A percentile compares a stretch with the other conserved stretches of the same genome.
These are phyloP conservation scores for Dimorphilus gyrociliatus DNA, from an alignment of 2,888 invertebrate genomes.

Conservation along the genomic window DNA sequence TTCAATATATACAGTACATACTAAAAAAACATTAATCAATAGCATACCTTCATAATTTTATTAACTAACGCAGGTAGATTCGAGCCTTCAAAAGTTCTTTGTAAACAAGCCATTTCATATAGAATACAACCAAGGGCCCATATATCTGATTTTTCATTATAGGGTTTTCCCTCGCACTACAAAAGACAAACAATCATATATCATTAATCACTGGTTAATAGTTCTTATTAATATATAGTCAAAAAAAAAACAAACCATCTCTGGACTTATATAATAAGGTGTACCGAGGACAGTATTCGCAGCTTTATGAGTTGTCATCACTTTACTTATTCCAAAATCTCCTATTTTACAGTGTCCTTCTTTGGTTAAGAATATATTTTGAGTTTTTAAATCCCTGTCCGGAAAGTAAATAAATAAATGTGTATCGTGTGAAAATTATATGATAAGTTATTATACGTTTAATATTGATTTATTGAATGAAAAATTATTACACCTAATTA, in stretches of 20 bases:
- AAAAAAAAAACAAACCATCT: slow-evolving; percentile 40
- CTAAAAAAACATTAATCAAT: too few relatives aligned
- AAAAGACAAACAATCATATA: slow-evolving; percentile 8
- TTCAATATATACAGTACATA: too few relatives aligned
- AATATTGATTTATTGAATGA: background rate
- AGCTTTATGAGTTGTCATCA: slow-evolving; percentile 50
- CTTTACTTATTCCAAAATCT: slow-evolving; percentile 59
- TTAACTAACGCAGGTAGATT: slow-evolving; percentile 55
- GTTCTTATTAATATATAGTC: background rate
- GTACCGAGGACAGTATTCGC: slow-evolving; percentile 56
- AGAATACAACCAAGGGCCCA: slow-evolving; percentile 62
- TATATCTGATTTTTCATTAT: slow-evolving; percentile 58
- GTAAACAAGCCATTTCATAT: slow-evolving; percentile 55
- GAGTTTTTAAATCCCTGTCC: slow-evolving; percentile 53
- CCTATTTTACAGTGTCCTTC: slow-evolving; percentile 50
- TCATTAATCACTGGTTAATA: background rate
- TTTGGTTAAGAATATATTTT: slow-evolving; percentile 54
- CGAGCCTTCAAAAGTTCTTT: slow-evolving; percentile 55
- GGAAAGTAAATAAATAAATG: slow-evolving; percentile 9
- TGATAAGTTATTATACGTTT: too few relatives aligned
- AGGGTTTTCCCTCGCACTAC: slow-evolving; percentile 57
- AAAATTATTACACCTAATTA: too few relatives aligned
- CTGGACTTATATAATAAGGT: slow-evolving; percentile 57
- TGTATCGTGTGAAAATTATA: background rate
- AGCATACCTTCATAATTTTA: slow-evolving; percentile 52